phyloP scores from a whole-genome alignment of 2,113 vertebrate species.

The Clupea harengus region DNA sequence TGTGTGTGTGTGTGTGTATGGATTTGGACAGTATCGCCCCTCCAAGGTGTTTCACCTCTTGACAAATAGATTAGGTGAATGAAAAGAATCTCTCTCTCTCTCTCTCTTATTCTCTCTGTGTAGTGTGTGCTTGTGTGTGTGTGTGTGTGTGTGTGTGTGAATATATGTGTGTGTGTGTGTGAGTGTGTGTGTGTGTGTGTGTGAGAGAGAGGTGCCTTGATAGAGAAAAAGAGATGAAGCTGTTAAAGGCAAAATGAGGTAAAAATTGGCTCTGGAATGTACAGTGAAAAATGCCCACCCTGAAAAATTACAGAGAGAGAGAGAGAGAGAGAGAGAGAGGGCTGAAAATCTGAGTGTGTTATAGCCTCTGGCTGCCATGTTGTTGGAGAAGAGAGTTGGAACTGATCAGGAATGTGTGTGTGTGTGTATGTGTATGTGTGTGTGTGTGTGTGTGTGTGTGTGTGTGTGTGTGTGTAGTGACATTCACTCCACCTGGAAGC shows the following conservation, averaged over 20 bases:
- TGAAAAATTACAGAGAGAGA: background rate
- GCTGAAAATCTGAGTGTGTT: background rate
- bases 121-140: too few species aligned
- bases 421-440: constrained; percentile 19
- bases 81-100: too few species aligned
- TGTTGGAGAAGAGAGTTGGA: background rate
- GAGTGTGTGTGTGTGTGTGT: too few species aligned
- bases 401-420: constrained; percentile 12
- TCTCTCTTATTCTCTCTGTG: too few species aligned
- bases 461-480: background rate
- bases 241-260: background rate
- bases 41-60: too few species aligned
- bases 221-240: background rate
- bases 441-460: background rate
- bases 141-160: too few species aligned
- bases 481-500: background rate
- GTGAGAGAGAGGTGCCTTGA: background rate
- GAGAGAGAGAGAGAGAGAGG: background rate
- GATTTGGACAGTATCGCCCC: too few species aligned
- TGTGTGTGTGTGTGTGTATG: constrained; percentile 17
- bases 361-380: background rate
- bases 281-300: too few species aligned
- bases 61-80: too few species aligned
- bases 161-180: too few species aligned
- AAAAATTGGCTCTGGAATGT: background rate